Conservation (phyloP, 2,888 invertebrate species). For the Amphimallon solstitiale region DNA sequence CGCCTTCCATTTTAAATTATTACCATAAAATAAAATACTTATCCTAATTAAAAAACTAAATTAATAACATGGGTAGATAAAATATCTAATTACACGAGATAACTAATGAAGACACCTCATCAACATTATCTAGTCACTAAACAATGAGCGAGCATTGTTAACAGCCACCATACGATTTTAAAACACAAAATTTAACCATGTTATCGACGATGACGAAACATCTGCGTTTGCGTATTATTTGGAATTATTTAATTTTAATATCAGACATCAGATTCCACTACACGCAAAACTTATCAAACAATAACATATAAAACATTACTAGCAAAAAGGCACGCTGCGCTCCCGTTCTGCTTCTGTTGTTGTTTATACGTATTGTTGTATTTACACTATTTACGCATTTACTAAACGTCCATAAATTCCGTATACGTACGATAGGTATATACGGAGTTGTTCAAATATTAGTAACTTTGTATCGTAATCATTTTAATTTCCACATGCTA, state of each 20-base stretch:
- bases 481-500: too few species aligned
- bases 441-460: too few species aligned
- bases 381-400: too few species aligned
- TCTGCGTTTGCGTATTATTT: conserved; percentile 26
- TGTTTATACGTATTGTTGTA: too few species aligned
- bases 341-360: too few species aligned
- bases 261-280: neutral
- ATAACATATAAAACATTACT: neutral
- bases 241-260: neutral
- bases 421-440: too few species aligned
- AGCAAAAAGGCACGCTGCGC: too few species aligned
- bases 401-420: too few species aligned
- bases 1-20: conserved; percentile 54
- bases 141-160: conserved; percentile 17
- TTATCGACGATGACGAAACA: conserved; percentile 6
- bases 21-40: neutral
- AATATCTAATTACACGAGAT: neutral
- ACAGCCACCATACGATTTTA: neutral
- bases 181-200: neutral
- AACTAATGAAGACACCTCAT: neutral
- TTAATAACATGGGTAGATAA: too few species aligned
- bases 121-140: conserved; percentile 16
- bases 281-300: neutral
- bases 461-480: too few species aligned
- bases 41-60: too few species aligned